Percentiles rank a stretch among this genome's conserved stretches.
These are phyloP conservation scores for Drosophila rhopaloa DNA, from an alignment of 1,140 invertebrate genomes.

Conservation along the genomic window DNA sequence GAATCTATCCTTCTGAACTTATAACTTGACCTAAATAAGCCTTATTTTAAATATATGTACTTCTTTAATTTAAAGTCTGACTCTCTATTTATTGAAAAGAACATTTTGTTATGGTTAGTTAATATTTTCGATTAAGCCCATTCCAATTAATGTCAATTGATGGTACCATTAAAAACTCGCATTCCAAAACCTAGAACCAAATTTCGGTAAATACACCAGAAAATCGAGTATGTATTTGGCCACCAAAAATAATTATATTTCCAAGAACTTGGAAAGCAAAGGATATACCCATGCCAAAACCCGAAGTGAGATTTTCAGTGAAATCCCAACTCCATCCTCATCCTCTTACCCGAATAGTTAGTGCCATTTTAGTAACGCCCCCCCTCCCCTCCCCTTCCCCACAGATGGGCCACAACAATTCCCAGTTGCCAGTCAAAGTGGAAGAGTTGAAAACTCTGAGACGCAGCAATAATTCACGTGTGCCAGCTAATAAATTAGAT, in stretches of 20 bases:
- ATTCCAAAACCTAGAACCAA: no score
- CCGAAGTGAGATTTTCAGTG: not conserved
- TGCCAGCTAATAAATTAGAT: constrained; percentile 68
- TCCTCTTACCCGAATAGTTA: not conserved
- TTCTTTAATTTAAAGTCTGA: no score
- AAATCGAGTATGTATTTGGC: not conserved
- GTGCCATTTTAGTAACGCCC: not conserved
- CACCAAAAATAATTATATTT: not conserved
- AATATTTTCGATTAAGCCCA: no score
- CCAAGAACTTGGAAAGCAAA: not conserved
- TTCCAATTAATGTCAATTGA: no score
- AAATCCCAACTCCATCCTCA: not conserved
- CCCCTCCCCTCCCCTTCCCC: no score
- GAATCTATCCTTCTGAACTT: no score
- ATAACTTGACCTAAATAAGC: no score
- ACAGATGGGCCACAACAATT: constrained; percentile 24
- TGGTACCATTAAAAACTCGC: no score
- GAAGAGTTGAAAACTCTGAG: constrained; percentile 55
- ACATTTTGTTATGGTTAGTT: no score
- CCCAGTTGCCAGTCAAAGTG: constrained; percentile 58
- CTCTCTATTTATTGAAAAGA: no score
- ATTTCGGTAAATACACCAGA: not conserved
- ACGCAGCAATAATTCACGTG: constrained; percentile 38
- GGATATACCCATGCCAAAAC: not conserved
- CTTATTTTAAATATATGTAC: no score